A percentile compares a stretch with the other conserved stretches of the same genome.
phyloP scores from a whole-genome alignment of 2,113 vertebrate species.

The Alosa alosa region DNA sequence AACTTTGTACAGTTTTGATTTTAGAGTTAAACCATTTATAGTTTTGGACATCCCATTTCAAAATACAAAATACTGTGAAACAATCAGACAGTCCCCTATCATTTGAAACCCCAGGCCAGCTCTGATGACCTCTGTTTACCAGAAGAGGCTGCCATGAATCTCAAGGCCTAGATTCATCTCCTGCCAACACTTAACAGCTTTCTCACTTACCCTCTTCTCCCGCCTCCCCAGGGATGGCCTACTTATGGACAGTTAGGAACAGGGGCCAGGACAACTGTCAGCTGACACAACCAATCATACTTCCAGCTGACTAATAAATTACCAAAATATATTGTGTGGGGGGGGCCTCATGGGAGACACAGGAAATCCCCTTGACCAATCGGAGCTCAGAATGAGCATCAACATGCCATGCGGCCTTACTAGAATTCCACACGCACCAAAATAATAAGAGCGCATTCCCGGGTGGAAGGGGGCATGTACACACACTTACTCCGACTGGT shows the following conservation, averaged over 20 bases:
- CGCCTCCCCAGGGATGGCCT: constrained; percentile 39
- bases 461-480: constrained; percentile 42
- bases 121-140: constrained; percentile 28
- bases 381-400: constrained; percentile 47
- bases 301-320: constrained; percentile 28
- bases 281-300: constrained; percentile 12
- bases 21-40: neutral
- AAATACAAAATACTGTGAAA: neutral
- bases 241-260: constrained; percentile 12
- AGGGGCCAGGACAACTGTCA: constrained; percentile 31
- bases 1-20: too few species aligned
- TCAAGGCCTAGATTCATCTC: constrained; percentile 29
- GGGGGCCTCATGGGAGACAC: neutral
- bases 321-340: constrained; percentile 27
- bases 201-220: constrained; percentile 15
- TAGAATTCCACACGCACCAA: constrained; percentile 49
- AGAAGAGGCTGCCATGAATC: constrained; percentile 16
- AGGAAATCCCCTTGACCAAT: constrained; percentile 31
- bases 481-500: constrained; percentile 73
- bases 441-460: constrained; percentile 47
- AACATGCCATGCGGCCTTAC: constrained; percentile 49
- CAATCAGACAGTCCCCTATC: neutral
- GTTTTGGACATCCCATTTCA: neutral
- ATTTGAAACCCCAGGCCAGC: neutral
- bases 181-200: constrained; percentile 42